These are phyloP conservation scores for Glyptemys insculpta DNA, from an alignment of 2,797 vertebrate species.

Conservation along the genomic window DNA sequence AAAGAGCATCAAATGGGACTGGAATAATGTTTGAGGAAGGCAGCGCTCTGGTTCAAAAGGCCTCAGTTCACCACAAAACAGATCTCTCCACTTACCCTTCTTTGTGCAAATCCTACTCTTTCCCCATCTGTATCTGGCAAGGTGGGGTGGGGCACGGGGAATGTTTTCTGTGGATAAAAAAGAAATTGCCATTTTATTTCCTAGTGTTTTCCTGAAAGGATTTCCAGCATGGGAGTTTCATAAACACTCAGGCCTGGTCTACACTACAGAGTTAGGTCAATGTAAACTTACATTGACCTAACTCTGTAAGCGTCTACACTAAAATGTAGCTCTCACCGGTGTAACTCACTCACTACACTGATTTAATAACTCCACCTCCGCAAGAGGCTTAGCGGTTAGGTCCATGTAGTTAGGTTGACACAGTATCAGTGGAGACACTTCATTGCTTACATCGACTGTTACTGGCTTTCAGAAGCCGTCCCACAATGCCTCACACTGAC, in stretches of 20 bases:
- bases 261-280: neutral
- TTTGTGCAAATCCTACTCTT: neutral
- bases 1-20: neutral
- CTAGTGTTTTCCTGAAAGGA: conserved; percentile 24
- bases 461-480: neutral
- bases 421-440: neutral
- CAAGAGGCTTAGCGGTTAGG: neutral
- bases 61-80: neutral
- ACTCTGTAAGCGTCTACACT: neutral
- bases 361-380: neutral
- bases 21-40: neutral
- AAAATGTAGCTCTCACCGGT: neutral
- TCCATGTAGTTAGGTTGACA: neutral
- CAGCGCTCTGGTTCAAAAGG: neutral
- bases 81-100: neutral
- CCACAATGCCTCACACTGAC: neutral
- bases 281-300: neutral
- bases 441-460: neutral
- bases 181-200: conserved; percentile 23
- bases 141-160: conserved; percentile 4
- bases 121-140: neutral
- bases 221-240: conserved; percentile 13
- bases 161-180: conserved; percentile 18
- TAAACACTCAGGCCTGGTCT: neutral
- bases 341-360: neutral